Evolutionary conservation across 2,797 vertebrate genomes (phyloP), one percentile per base, ranked within the genome.

Genomic region (Lutra lutra): DNA sequence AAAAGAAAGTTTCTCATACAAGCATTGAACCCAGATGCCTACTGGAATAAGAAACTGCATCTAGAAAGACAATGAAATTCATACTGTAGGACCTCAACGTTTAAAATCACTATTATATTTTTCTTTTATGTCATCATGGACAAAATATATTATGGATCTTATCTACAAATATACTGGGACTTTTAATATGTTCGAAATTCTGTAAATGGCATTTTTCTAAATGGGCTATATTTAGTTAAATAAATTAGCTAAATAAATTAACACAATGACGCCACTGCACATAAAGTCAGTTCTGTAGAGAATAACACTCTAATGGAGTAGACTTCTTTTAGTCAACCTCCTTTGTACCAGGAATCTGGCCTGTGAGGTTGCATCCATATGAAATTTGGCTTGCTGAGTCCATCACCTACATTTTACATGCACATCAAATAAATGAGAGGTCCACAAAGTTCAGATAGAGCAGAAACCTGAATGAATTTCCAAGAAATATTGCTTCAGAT

Each of bases 401-500:
- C 38, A 54, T 51, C 15, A 7, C 4, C 32, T 66, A 32, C 27
- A 9, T 75, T 94, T 95, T 86, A 64, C 38, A 82, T 23, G 80
- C 82, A 84, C 60, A 95, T 96, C 83, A 68, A 7, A 62, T 64
- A 73, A 23, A 60, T 56, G 29, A 94, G 18, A 96, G 64, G 56
- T 46, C 94, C 43, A 86, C 43, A 86, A 95, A 56, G 66, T 83
- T 97, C 15, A 7, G 0, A 9, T 35, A 94, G 75, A 97, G 78
- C 20, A 89, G 48, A 46, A 96, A 96, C 82, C 56, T 23, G 95
- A 46, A 92, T 89, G 93, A 96, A 94, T 27, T 58, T 54, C 48
- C 40, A 95, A 79, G 43, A 80, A 96, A 96, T 91, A 72, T 27
- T 95, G 43, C 83, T 97, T 96, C 93, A 96, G 92, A 98, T 97